Conservation (phyloP, 2,797 vertebrate species). For the Phoxinus dragarum region DNA sequence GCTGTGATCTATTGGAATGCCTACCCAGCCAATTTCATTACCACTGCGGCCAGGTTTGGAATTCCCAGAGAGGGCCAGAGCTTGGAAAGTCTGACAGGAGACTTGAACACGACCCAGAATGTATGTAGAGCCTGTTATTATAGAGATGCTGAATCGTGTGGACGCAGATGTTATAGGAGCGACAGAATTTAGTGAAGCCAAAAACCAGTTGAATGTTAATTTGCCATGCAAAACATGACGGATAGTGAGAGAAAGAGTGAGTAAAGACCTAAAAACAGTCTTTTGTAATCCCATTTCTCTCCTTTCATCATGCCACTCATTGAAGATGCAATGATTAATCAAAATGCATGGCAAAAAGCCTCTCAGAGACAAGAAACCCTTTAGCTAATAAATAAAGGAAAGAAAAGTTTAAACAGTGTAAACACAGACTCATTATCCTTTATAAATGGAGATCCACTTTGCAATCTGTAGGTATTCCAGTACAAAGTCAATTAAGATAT, state of each 20-base stretch:
- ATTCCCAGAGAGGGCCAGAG: slow-evolving; percentile 76
- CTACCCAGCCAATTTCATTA: slow-evolving; percentile 74
- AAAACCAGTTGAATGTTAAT: slow-evolving; percentile 74
- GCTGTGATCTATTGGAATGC: slow-evolving; percentile 75
- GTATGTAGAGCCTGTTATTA: slow-evolving; percentile 80
- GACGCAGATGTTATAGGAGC: slow-evolving; percentile 82
- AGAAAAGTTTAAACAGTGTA: slow-evolving; percentile 13
- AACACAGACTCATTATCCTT: neutral
- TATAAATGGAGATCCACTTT: neutral
- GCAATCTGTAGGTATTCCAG: neutral
- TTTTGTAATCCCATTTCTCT: neutral
- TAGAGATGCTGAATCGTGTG: slow-evolving; percentile 74
- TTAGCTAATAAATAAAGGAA: neutral
- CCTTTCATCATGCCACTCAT: slow-evolving; percentile 10
- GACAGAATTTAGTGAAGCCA: slow-evolving; percentile 81
- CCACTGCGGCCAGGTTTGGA: slow-evolving; percentile 80
- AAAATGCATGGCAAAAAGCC: neutral
- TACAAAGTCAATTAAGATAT: neutral
- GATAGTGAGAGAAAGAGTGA: neutral
- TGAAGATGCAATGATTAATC: neutral
- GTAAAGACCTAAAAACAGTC: slow-evolving; percentile 25
- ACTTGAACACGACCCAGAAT: slow-evolving; percentile 77
- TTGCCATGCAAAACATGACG: slow-evolving; percentile 54
- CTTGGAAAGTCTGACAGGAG: slow-evolving; percentile 78
- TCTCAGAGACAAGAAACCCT: neutral